Evolutionary conservation across 2,888 invertebrate genomes (phyloP).

Genomic region (Hydropsyche betteni): DNA sequence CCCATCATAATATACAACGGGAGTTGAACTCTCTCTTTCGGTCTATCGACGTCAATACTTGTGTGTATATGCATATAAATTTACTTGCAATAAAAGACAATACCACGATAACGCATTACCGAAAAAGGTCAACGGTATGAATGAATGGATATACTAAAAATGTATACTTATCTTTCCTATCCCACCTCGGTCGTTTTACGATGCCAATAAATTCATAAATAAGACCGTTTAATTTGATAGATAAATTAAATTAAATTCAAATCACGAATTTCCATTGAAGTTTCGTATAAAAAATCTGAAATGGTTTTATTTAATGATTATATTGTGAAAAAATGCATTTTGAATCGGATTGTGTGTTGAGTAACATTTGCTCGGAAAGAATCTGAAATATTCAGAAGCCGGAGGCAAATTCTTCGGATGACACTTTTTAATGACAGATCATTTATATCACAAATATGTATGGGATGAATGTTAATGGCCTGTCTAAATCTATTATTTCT

Average conservation of each 20-base stretch:
- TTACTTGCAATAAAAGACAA: constrained; percentile 22
- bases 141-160: constrained; percentile 4
- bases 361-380: background rate
- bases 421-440: constrained; percentile 35
- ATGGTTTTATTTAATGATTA: background rate
- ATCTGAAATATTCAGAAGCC: constrained; percentile 33
- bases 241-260: background rate
- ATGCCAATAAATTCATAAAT: constrained; percentile 16
- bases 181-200: constrained; percentile 13
- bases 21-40: constrained; percentile 2
- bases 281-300: background rate
- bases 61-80: too few relatives aligned
- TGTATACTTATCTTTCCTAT: constrained; percentile 16
- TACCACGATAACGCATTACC: constrained; percentile 16
- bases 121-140: constrained; percentile 21
- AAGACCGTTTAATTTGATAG: constrained; percentile 20
- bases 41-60: too few relatives aligned
- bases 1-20: constrained; percentile 17
- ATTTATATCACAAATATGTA: constrained; percentile 13
- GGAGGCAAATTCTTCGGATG: constrained; percentile 38
- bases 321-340: background rate
- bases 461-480: constrained; percentile 26
- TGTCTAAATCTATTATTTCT: constrained; percentile 31
- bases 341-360: too few relatives aligned
- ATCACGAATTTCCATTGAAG: background rate